phyloP scores from a whole-genome alignment of 92 coral and sea anemone species.

The Zoanthus sansibaricus region DNA sequence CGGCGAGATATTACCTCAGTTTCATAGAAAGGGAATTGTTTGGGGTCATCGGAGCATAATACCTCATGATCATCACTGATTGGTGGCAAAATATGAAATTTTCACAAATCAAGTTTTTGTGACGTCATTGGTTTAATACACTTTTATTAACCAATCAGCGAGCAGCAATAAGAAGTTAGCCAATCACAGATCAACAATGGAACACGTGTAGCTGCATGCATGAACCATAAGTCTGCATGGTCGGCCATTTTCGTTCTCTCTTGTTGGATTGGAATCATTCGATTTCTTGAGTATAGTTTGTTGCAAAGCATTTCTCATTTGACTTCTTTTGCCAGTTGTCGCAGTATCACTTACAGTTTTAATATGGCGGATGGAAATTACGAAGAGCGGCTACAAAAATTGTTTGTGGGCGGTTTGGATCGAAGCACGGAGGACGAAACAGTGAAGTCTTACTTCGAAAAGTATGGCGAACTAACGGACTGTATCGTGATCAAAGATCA shows the following conservation, averaged over 20 bases:
- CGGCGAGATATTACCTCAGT: no score
- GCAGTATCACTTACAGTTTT: not conserved
- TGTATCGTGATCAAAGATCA: constrained; percentile 76
- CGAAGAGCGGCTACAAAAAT: constrained; percentile 78
- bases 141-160: constrained; percentile 22
- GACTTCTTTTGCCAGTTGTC: not conserved
- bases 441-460: constrained; percentile 78
- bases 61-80: no score
- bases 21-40: no score
- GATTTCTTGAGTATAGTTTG: not conserved
- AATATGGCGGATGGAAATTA: constrained; percentile 38
- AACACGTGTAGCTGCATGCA: constrained; percentile 40
- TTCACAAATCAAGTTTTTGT: no score
- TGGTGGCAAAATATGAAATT: no score
- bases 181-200: constrained; percentile 11
- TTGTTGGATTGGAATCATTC: not conserved
- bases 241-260: not conserved
- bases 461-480: constrained; percentile 79
- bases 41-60: no score
- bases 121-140: no score
- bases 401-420: constrained; percentile 91
- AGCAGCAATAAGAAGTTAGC: not conserved
- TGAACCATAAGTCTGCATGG: constrained; percentile 22
- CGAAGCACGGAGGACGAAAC: constrained; percentile 82
- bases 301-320: not conserved